A percentile compares a stretch with the other conserved stretches of the same genome.
Evolutionary conservation across 2,113 vertebrate species (phyloP).

Genomic region (Malurus alboscapulatus): DNA sequence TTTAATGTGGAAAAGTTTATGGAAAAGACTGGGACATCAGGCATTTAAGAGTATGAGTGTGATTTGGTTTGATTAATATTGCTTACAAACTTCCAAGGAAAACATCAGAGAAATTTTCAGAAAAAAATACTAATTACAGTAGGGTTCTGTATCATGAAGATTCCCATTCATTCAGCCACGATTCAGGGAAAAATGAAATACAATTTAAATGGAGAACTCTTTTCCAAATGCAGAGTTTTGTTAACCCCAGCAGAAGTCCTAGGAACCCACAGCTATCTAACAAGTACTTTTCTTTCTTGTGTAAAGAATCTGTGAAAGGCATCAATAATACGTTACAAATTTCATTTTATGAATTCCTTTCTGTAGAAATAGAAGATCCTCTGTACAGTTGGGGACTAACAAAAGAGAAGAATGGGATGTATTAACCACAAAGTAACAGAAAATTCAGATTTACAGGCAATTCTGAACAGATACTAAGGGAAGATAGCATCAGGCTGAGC

Average conservation of each 20-base stretch:
- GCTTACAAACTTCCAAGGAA: neutral
- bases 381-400: rapidly evolving
- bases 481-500: neutral
- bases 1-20: neutral
- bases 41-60: neutral
- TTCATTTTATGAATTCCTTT: neutral
- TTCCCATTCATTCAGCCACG: neutral
- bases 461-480: neutral
- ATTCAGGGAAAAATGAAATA: neutral
- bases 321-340: neutral
- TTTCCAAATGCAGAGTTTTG: neutral
- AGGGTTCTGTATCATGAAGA: neutral
- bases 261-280: neutral
- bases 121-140: neutral
- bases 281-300: neutral
- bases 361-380: neutral
- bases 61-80: neutral
- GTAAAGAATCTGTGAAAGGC: neutral
- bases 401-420: neutral
- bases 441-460: neutral
- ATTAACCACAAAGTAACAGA: neutral
- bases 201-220: neutral
- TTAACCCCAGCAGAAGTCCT: neutral
- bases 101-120: neutral
- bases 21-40: neutral